Percentiles rank a stretch among this genome's conserved stretches.
Conservation (phyloP, 2,797 vertebrate species). For the Enteromius fasciolatus region DNA sequence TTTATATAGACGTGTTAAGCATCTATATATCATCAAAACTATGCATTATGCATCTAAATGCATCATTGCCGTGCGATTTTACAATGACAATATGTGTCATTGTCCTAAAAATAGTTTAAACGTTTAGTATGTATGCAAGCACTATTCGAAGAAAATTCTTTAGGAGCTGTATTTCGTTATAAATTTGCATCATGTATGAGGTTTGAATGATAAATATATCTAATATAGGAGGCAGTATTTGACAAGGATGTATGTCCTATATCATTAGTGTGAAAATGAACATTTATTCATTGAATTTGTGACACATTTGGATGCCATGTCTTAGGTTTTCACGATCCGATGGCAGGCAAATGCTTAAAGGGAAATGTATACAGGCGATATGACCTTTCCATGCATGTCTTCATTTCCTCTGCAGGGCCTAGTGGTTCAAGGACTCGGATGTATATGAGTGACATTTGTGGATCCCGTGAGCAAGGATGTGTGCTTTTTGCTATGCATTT, state of each 20-base stretch:
- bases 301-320: slow-evolving; percentile 15
- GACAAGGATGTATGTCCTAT: not conserved
- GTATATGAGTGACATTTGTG: slow-evolving; percentile 70
- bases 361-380: slow-evolving; percentile 59
- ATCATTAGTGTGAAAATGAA: slow-evolving; percentile 25
- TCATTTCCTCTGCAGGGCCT: slow-evolving; percentile 70
- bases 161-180: slow-evolving; percentile 55
- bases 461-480: slow-evolving; percentile 45
- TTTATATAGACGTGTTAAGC: slow-evolving; percentile 51
- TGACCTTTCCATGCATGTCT: slow-evolving; percentile 73
- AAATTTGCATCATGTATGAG: slow-evolving; percentile 54
- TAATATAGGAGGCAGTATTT: not conserved
- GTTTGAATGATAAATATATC: slow-evolving; percentile 34
- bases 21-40: not conserved
- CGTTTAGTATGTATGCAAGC: not conserved
- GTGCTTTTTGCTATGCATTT: not conserved
- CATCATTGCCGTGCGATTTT: not conserved
- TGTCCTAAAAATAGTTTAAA: not conserved
- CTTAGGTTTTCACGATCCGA: slow-evolving; percentile 53
- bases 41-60: not conserved
- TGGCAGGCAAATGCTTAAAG: slow-evolving; percentile 38
- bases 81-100: slow-evolving; percentile 12
- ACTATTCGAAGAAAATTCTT: not conserved
- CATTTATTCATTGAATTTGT: not conserved
- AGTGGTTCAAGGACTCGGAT: slow-evolving; percentile 79